Evolutionary conservation across 2,888 invertebrate species (phyloP), one percentile per base, ranked within the genome.

Genomic region (Spisula subtruncata): DNA sequence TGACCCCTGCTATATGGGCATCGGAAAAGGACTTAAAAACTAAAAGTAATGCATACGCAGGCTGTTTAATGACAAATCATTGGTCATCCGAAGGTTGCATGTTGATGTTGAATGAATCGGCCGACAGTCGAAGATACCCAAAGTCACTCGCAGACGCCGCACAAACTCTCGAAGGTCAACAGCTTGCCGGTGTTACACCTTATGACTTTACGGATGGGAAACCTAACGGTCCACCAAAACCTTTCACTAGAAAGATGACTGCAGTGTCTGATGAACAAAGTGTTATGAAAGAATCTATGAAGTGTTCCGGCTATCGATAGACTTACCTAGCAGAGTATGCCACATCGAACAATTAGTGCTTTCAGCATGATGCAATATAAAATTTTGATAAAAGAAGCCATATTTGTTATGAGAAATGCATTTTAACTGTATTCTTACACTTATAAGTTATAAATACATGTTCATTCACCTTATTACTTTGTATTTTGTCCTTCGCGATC

Each of bases 1-100:
- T 95, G 95, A 92, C 93, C 12, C 95, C 95, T n/a, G 95, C 95
- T 0, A 88, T 85, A 12, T 95, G 95, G 95, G 94, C 94, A 12
- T 86, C 86, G 20, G 71, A 83, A 20, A 83, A 87, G 35, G 94
- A 95, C 71, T 51, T 94, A 18, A 60, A 71, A 20, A 87, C 29
- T 1, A 94, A 94, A 85, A 75, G 79, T 56, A 51, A 92, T 14
- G 94, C 94, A 0, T 95, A 94, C 86, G 66, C 92, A 16, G 35
- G 91, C 0, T 51, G 93, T 32, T 51, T 79, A n/a, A 91, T 92
- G 91, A 94, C 94, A n/a, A 80, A 92, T 18, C 95, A 95, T 71
- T 95, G 95, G 95, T 93, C 95, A 14, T 92, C 91, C 10, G 87
- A 92, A 16, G 92, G 91, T 0, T 85, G 89, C 1, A 79, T 51